Base-by-base conservation (phyloP, 2,888 invertebrate genomes). In the Drosophila melanosoma region DNA sequence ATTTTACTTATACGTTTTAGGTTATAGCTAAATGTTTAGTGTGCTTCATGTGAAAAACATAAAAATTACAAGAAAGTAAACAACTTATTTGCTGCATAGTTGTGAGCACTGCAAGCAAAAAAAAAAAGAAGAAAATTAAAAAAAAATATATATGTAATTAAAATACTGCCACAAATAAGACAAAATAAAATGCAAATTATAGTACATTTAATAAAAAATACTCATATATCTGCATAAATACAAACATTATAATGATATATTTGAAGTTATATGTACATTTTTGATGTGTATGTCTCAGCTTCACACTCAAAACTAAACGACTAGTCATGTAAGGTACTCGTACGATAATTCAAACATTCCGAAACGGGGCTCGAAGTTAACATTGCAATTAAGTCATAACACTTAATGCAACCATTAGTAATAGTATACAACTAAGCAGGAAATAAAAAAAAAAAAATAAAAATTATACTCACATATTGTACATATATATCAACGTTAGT, bases 301-400 rank as follows among this genome's bases (percentile, higher is more conserved):
- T 62, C 60, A 65, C 61, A 67, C 52, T 33, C 56, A 51, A 60
- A 56, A 64, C 15, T 29, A 71, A 61, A 62, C 23, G 66, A 65
- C 42, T 87, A 89, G 82, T 59, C 53, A 65, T 60, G 48, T 89
- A 89, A 89, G 88, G 40, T 57, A 81, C 77, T 76, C 67, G 71
- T 81, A 76, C 32, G 77, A 81, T 72, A 77, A 58, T 64, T 81
- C 62, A 67, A 61, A 79, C 68, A 87, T 69, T 73, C 78, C 78
- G 82, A 79, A 81, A 89, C 85, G 90, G 89, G 91, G 91, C 90
- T 92, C 91, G 90, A 93, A 93, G 93, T 93, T 93, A 93, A 93
- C 93, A 93, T 92, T 91, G 91, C 72, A 77, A 68, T 75, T 88
- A 88, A 88, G 88, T 76, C 74, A 53, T 75, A 84, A 76, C 71